These are phyloP conservation scores for Acromyrmex charruanus DNA, from an alignment of 1,140 invertebrate genomes.

Conservation along the genomic window DNA sequence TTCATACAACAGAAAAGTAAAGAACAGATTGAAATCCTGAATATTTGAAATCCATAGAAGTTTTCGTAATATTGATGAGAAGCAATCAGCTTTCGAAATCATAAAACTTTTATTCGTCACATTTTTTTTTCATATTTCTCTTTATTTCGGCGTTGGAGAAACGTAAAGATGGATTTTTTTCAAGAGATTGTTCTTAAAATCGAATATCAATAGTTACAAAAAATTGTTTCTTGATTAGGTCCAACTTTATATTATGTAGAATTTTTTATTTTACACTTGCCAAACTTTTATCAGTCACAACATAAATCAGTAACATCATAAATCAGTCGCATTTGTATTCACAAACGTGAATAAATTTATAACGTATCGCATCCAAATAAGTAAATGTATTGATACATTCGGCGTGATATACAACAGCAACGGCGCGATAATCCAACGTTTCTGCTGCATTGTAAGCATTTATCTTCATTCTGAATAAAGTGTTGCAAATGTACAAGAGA, in stretches of 20 bases:
- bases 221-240: too few relatives aligned
- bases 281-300: neutral
- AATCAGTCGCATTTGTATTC: neutral
- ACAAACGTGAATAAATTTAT: neutral
- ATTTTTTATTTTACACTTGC: too few relatives aligned
- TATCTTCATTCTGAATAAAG: conserved; percentile 35
- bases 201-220: too few relatives aligned
- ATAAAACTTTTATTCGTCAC: too few relatives aligned
- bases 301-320: neutral
- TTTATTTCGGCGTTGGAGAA: too few relatives aligned
- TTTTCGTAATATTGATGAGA: conserved; percentile 90
- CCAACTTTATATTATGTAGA: too few relatives aligned
- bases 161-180: too few relatives aligned
- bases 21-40: conserved; percentile 90
- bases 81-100: conserved; percentile 56
- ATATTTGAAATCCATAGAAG: conserved; percentile 90
- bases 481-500: neutral
- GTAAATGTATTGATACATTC: neutral
- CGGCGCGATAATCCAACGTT: neutral
- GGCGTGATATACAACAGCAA: neutral
- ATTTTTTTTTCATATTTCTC: too few relatives aligned
- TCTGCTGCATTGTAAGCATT: neutral
- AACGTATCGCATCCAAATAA: conserved; percentile 3
- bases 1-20: conserved; percentile 90
- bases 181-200: too few relatives aligned